Evolutionary conservation across 2,888 invertebrate genomes (phyloP).

Genomic region (Labia minor): DNA sequence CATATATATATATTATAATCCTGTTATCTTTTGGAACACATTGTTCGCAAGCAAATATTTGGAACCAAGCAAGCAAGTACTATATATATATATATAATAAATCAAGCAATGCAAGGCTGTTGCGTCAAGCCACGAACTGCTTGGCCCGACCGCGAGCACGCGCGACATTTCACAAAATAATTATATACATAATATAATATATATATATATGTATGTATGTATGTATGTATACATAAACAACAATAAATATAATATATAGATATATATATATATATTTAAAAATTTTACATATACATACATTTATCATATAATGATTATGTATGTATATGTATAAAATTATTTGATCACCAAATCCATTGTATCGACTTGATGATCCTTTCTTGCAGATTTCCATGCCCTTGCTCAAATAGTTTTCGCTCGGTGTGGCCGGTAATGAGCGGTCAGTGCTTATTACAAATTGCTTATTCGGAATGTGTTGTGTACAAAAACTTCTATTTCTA

Average conservation of each 20-base stretch:
- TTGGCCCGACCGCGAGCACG: conserved; percentile 2
- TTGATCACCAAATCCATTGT: conserved; percentile 24
- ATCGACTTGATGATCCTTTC: conserved; percentile 36
- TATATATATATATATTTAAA: neutral
- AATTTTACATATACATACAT: neutral
- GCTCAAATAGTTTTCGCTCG: conserved; percentile 62
- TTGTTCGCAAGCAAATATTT: neutral
- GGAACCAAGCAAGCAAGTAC: neutral
- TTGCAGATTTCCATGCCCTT: conserved; percentile 69
- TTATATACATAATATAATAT: too few species aligned
- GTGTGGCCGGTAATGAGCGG: conserved; percentile 40
- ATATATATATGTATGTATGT: too few species aligned
- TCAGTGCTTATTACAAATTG: conserved; percentile 27
- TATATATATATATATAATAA: too few species aligned
- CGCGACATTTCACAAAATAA: neutral
- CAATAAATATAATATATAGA: too few species aligned
- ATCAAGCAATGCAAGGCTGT: conserved; percentile 4
- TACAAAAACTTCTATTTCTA: neutral
- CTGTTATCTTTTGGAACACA: neutral
- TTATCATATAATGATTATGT: neutral
- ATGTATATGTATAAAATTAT: conserved; percentile 18
- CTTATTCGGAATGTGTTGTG: conserved; percentile 26
- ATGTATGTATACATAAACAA: too few species aligned
- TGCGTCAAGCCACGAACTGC: conserved; percentile 4
- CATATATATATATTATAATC: too few species aligned